Base-by-base conservation (phyloP, 2,113 vertebrate species). In the Pitta sordida region DNA sequence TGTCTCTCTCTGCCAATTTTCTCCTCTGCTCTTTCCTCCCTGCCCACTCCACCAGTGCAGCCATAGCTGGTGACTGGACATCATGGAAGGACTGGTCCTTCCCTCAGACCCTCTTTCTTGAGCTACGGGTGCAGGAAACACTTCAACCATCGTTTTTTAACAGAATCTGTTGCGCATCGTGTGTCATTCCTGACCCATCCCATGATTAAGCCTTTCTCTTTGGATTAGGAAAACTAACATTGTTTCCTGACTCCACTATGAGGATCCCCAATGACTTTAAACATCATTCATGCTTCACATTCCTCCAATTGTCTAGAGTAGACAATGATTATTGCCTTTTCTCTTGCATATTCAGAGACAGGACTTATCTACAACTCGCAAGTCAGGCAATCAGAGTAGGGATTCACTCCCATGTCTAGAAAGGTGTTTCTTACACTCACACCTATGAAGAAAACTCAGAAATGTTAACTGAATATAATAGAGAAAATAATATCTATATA, bases 201-300 rank as follows among this genome's bases (percentile, higher is more conserved):
- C 26, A 7, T 46, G 12, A 58, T 26, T 58, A 48, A 59, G 39
- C 13, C 4, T 34, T 27, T 70, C 56, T 88, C 20, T 27, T 63
- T 34, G 32, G 29, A 71, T 71, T 59, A 43, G 30, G 17, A 90
- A 20, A 80, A 8, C 20, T 39, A 46, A 62, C 3, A 26, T 32
- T 26, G 7, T 4, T 73, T 92, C 30, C 37, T 70, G 18, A 67
- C 30, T 55, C 34, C 7, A 5, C 10, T 24, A 0, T 48, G 32
- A 16, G 27, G 20, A 34, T 36, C 29, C 37, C n/a, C 6, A 36
- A 17, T 27, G 58, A 83, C 14, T 34, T 80, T 32, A 62, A 60
- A 62, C 10, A 9, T 24, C 0, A 0, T 43, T 77, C 29, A 20
- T n/a, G 8, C 16, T 71, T 71, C 0, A 0, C 27, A 6, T 36